Percentiles rank a stretch among this genome's conserved stretches.
Conservation (phyloP, 2,888 invertebrate genomes). For the Pterobdella sp. region DNA sequence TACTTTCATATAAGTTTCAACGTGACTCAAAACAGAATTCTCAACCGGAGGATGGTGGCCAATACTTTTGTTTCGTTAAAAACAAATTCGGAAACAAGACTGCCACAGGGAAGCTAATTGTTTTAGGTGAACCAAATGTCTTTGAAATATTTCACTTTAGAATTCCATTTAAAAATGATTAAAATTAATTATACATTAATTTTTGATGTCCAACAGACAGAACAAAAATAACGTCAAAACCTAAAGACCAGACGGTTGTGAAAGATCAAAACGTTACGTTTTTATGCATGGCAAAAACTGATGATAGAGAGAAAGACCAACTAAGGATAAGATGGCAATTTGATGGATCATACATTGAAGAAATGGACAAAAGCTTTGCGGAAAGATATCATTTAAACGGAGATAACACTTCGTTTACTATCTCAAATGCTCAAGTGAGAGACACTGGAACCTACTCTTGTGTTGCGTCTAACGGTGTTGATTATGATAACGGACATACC, state of each 20-base stretch:
- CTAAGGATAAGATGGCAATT: conserved; percentile 75
- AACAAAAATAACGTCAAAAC: conserved; percentile 40
- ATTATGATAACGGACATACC: conserved; percentile 33
- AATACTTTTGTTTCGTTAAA: conserved; percentile 85
- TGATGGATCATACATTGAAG: conserved; percentile 58
- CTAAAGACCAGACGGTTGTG: conserved; percentile 36
- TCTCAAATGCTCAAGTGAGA: conserved; percentile 39
- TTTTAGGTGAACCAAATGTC: conserved; percentile 72
- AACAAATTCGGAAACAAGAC: conserved; percentile 80
- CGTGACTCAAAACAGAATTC: conserved; percentile 27
- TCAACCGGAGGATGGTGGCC: conserved; percentile 70
- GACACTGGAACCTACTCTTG: conserved; percentile 38
- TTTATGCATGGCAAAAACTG: conserved; percentile 43
- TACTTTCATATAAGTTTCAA: neutral
- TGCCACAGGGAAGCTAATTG: conserved; percentile 70
- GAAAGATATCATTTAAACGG: conserved; percentile 36
- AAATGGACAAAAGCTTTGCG: neutral
- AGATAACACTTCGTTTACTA: conserved; percentile 38
- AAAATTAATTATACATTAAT: no score
- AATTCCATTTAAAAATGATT: no score
- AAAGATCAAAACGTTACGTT: conserved; percentile 39
- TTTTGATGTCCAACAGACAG: conserved; percentile 40
- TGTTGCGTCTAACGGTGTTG: conserved; percentile 38
- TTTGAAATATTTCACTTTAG: no score
- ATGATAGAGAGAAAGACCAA: conserved; percentile 43